phyloP scores from a whole-genome alignment of 1,140 invertebrate genomes.

The Zaprionus ornatus region DNA sequence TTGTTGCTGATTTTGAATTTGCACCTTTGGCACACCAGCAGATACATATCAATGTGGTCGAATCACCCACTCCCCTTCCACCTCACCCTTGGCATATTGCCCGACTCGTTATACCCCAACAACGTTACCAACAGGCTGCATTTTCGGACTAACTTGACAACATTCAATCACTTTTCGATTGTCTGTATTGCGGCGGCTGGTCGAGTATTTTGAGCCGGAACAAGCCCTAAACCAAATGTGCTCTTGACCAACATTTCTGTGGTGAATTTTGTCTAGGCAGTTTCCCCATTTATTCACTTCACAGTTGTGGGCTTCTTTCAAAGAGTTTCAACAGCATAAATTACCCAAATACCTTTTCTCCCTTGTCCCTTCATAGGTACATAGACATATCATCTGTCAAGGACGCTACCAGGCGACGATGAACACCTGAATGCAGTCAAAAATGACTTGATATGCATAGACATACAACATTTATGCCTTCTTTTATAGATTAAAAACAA shows the following conservation, averaged over 20 bases:
- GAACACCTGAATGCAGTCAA: too few species aligned
- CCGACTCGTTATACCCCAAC: background rate
- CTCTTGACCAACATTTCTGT: background rate
- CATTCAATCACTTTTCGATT: slow-evolving; percentile 36
- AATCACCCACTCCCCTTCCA: background rate
- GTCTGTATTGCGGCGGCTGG: background rate
- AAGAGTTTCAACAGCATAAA: too few species aligned
- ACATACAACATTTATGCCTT: too few species aligned
- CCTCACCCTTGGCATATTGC: slow-evolving; percentile 14
- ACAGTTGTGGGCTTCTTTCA: background rate
- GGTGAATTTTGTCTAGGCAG: background rate
- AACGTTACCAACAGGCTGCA: background rate
- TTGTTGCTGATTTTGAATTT: slow-evolving; percentile 79
- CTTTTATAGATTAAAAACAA: too few species aligned
- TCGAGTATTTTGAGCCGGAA: background rate
- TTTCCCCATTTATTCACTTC: background rate
- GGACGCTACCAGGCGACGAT: too few species aligned
- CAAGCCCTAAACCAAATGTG: background rate
- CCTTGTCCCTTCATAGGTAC: too few species aligned
- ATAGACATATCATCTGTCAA: background rate
- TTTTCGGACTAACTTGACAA: slow-evolving; percentile 5
- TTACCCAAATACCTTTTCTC: too few species aligned
- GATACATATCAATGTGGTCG: slow-evolving; percentile 49
- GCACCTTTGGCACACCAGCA: slow-evolving; percentile 50
- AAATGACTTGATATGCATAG: too few species aligned